Evolutionary conservation across 2,113 vertebrate genomes (phyloP).

Genomic region (Pseudopodoces humilis): DNA sequence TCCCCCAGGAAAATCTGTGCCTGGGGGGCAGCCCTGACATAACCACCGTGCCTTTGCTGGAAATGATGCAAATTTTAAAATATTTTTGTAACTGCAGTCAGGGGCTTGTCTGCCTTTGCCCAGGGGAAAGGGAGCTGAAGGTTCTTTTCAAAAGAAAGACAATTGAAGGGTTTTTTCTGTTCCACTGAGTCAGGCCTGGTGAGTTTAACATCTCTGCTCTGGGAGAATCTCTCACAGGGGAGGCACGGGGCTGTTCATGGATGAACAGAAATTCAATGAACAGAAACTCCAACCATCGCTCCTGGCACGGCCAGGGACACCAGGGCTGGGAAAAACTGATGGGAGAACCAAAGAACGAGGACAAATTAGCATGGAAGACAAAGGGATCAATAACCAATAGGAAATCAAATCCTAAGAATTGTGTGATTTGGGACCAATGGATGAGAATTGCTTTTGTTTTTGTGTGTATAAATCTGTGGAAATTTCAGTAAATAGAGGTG

Average conservation of each 20-base stretch:
- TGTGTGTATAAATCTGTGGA: not conserved
- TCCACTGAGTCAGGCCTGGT: not conserved
- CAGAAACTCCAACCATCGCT: not conserved
- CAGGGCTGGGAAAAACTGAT: not conserved
- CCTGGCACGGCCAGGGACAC: not conserved
- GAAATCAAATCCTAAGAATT: not conserved
- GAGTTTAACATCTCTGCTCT: not conserved
- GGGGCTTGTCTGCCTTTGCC: not conserved
- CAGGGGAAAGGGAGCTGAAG: not conserved
- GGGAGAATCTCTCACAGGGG: not conserved
- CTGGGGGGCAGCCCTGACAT: not conserved
- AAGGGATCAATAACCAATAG: not conserved
- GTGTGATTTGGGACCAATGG: not conserved
- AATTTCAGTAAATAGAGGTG: too few relatives aligned
- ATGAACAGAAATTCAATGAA: too few relatives aligned
- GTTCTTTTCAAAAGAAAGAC: not conserved
- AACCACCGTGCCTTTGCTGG: not conserved
- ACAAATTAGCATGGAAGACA: not conserved
- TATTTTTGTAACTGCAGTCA: too few relatives aligned
- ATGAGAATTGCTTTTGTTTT: not conserved
- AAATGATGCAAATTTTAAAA: not conserved
- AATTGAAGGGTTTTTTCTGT: not conserved
- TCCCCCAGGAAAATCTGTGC: not conserved
- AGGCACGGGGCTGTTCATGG: not conserved
- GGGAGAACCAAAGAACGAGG: not conserved